These are phyloP conservation scores for Arremon aurantiirostris DNA, from an alignment of 2,797 vertebrate species.

Conservation along the genomic window DNA sequence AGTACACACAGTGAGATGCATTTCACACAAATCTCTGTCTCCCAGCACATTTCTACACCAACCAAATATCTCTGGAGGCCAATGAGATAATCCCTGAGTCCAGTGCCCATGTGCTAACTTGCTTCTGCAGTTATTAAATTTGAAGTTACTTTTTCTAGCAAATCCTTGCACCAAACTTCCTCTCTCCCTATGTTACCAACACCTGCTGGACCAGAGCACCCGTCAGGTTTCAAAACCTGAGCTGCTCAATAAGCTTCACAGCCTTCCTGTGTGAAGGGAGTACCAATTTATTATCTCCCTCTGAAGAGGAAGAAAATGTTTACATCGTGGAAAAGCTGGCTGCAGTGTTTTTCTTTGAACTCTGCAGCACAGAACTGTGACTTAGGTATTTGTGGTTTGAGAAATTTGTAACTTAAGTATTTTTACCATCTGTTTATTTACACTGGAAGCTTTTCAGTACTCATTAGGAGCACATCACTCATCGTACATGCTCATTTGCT, in stretches of 20 bases:
- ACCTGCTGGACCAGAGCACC: background rate
- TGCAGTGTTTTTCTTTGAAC: background rate
- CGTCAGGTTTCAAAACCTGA: background rate
- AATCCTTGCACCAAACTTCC: background rate
- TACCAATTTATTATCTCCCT: background rate
- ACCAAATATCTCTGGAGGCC: background rate
- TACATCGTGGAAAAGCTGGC: background rate
- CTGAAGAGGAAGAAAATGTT: background rate
- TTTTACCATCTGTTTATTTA: conserved; percentile 45
- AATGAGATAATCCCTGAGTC: rapidly evolving
- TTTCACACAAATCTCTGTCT: background rate
- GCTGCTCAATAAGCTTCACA: background rate
- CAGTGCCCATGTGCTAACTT: background rate
- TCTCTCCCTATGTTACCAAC: background rate
- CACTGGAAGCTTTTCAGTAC: conserved; percentile 9
- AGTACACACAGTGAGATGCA: background rate
- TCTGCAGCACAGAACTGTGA: background rate
- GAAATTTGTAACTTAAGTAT: conserved; percentile 8
- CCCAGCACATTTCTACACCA: background rate
- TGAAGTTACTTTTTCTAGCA: background rate
- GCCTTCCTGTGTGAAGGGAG: background rate
- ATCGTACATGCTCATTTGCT: background rate
- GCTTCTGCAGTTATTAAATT: background rate
- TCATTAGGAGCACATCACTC: conserved; percentile 8
- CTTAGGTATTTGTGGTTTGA: background rate